phyloP scores from a whole-genome alignment of 2,797 vertebrate species.

The Prionace glauca region DNA sequence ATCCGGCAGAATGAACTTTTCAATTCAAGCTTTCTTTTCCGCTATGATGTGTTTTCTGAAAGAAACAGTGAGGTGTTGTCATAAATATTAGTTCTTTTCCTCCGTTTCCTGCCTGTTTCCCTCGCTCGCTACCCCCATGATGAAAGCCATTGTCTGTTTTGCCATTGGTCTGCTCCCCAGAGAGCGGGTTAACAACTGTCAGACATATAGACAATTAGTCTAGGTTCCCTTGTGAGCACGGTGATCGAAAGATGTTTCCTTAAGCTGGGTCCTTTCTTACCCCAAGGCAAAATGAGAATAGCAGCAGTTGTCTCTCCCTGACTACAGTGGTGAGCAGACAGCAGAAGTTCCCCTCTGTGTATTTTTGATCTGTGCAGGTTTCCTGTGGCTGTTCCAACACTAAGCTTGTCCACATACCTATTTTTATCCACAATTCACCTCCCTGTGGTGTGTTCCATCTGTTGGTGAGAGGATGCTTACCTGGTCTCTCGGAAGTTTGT shows the following conservation, averaged over 20 bases:
- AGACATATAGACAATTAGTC: background rate
- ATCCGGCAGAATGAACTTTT: background rate
- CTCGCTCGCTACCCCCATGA: background rate
- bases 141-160: background rate
- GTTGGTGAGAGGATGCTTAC: background rate
- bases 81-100: background rate
- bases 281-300: background rate
- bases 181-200: background rate
- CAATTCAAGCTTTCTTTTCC: background rate
- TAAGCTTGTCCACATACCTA: background rate
- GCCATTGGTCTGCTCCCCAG: background rate
- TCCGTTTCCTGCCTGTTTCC: background rate
- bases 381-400: background rate
- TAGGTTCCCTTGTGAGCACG: background rate
- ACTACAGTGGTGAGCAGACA: background rate
- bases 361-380: background rate
- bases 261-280: background rate
- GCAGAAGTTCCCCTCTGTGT: background rate
- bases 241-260: background rate
- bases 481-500: background rate
- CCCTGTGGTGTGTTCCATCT: background rate
- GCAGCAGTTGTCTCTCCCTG: background rate
- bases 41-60: background rate
- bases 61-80: background rate
- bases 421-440: background rate